These are phyloP conservation scores for Apis florea DNA, from an alignment of 1,140 invertebrate species.

Conservation along the genomic window DNA sequence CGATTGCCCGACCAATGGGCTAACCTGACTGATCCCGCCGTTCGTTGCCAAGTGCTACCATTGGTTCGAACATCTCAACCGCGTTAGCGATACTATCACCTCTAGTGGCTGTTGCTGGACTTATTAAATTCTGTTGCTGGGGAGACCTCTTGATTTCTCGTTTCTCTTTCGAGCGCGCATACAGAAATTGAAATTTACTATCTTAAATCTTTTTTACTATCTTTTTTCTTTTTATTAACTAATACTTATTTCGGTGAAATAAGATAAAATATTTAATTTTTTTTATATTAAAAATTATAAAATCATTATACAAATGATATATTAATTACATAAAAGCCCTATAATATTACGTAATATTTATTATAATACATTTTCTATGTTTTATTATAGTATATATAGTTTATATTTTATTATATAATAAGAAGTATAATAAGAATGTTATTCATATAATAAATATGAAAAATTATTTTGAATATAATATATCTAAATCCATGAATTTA, in stretches of 20 bases:
- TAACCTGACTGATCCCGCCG: conserved; percentile 64
- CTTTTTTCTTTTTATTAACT: too few species aligned
- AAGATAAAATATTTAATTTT: too few species aligned
- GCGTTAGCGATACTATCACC: conserved; percentile 35
- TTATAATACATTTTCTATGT: neutral
- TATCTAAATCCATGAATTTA: too few species aligned
- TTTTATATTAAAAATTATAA: neutral
- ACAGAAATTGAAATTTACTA: neutral
- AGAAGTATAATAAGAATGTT: too few species aligned
- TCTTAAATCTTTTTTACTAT: neutral
- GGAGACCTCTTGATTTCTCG: conserved; percentile 48
- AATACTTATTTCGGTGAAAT: neutral
- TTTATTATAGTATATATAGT: too few species aligned
- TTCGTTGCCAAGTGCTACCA: conserved; percentile 52
- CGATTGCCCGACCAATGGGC: conserved; percentile 56
- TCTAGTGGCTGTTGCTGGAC: conserved; percentile 32
- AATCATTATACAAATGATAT: neutral
- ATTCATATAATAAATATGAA: too few species aligned
- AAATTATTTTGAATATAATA: too few species aligned
- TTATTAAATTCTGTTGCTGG: conserved; percentile 59
- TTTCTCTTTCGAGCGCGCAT: conserved; percentile 11
- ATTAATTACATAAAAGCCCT: neutral
- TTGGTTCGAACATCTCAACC: conserved; percentile 48
- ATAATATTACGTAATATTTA: neutral
- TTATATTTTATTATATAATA: neutral